Evolutionary conservation across 2,797 vertebrate genomes (phyloP).

Genomic region (Crenichthys baileyi): DNA sequence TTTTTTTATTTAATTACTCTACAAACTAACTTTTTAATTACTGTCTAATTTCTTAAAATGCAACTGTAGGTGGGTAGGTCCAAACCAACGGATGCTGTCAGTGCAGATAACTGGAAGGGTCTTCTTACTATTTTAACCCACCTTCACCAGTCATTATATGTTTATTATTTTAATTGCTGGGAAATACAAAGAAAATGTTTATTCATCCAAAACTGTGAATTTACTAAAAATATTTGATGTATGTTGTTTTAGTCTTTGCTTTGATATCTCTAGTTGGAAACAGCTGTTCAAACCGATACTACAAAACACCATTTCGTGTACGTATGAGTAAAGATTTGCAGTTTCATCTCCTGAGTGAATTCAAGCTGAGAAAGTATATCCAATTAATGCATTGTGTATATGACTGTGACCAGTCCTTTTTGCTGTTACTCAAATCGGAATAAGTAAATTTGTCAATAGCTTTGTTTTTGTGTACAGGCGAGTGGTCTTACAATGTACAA

Average conservation of each 20-base stretch:
- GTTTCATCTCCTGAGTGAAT: conserved; percentile 13
- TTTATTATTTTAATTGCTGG: conserved; percentile 3
- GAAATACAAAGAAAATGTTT: conserved; percentile 18
- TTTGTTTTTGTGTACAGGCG: conserved; percentile 47
- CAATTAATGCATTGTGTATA: conserved; percentile 22
- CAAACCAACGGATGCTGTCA: not conserved
- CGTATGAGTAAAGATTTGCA: not conserved
- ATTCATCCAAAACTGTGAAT: conserved; percentile 19
- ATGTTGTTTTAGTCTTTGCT: not conserved
- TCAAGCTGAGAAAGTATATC: not conserved
- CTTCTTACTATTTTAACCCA: not conserved
- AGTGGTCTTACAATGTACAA: conserved; percentile 56
- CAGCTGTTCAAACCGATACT: not conserved
- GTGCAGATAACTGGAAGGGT: conserved; percentile 12
- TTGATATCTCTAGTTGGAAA: not conserved
- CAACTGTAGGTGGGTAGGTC: too few species aligned
- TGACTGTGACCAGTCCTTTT: conserved; percentile 24
- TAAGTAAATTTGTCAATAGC: conserved; percentile 20
- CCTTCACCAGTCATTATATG: not conserved
- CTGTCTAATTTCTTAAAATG: too few species aligned
- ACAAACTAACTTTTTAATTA: too few species aligned
- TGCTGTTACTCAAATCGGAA: conserved; percentile 16
- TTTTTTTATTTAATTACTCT: too few species aligned
- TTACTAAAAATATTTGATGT: conserved; percentile 6
- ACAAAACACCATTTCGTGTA: not conserved